Percentiles rank a stretch among this genome's conserved stretches.
Evolutionary conservation across 1,140 invertebrate genomes (phyloP).

Genomic region (Proales similis): DNA sequence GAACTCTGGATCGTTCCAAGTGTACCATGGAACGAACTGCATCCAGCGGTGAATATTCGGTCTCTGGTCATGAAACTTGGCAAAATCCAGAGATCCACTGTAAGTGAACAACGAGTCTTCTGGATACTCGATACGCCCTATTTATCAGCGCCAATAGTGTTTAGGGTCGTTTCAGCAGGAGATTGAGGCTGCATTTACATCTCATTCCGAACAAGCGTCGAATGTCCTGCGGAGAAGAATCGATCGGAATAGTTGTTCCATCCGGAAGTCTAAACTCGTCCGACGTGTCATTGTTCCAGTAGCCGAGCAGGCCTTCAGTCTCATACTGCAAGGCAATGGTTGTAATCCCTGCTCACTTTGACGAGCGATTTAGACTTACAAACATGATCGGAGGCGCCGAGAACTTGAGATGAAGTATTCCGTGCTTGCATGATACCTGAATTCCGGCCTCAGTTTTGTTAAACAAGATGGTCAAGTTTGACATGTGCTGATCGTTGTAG

Average conservation of each 20-base stretch:
- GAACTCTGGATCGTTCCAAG: constrained; percentile 28
- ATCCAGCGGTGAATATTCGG: constrained; percentile 31
- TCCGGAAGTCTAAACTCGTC: constrained; percentile 30
- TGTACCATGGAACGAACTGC: constrained; percentile 35
- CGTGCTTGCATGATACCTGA: constrained; percentile 27
- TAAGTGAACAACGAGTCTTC: constrained; percentile 36
- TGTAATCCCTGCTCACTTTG: too few relatives aligned
- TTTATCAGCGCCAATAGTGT: too few relatives aligned
- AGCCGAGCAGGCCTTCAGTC: constrained; percentile 30
- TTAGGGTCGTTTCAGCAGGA: too few relatives aligned
- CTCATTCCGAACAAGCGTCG: constrained; percentile 34
- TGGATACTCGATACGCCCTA: constrained; percentile 13
- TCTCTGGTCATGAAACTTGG: constrained; percentile 32
- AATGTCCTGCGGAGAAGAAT: constrained; percentile 3
- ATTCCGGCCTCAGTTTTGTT: constrained; percentile 25
- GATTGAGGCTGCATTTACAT: too few relatives aligned
- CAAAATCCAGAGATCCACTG: constrained; percentile 18
- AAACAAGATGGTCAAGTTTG: constrained; percentile 37
- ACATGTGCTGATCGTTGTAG: constrained; percentile 22
- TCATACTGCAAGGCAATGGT: constrained; percentile 14
- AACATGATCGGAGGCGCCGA: constrained; percentile 34
- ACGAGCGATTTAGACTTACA: too few relatives aligned
- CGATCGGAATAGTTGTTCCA: constrained; percentile 3
- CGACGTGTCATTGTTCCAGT: constrained; percentile 34
- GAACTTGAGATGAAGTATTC: constrained; percentile 36